Evolutionary conservation across 2,113 vertebrate genomes (phyloP).

Genomic region (Marcusenius ussheri): DNA sequence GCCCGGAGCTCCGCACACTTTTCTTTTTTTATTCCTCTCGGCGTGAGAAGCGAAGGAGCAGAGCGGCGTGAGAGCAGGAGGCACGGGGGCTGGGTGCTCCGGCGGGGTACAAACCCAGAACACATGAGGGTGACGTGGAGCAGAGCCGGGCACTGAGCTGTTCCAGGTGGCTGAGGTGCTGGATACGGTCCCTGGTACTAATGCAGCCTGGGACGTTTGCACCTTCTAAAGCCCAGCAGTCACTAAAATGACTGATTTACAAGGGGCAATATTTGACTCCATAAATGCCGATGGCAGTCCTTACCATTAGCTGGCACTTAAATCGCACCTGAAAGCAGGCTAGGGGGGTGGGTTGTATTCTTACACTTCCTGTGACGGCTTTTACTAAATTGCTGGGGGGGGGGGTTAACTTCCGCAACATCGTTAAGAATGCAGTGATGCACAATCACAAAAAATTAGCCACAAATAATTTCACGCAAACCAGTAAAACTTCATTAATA

Average conservation of each 20-base stretch:
- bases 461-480: background rate
- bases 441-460: background rate
- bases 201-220: slow-evolving; percentile 65
- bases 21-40: background rate
- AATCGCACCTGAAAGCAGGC: background rate
- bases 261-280: background rate
- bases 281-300: background rate
- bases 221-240: slow-evolving; percentile 56
- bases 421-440: background rate
- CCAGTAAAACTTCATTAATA: background rate
- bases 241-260: slow-evolving; percentile 64
- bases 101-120: background rate
- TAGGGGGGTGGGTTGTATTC: background rate
- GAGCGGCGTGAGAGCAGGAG: background rate
- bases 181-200: slow-evolving; percentile 60
- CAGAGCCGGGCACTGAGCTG: slow-evolving; percentile 53
- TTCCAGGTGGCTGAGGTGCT: slow-evolving; percentile 65
- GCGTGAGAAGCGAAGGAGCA: slow-evolving; percentile 37
- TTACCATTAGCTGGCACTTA: background rate
- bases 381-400: background rate
- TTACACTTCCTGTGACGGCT: background rate
- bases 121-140: slow-evolving; percentile 36
- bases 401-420: background rate
- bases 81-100: background rate
- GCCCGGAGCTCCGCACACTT: slow-evolving; percentile 19